Evolutionary conservation across 2,113 vertebrate species (phyloP).

Genomic region (Leucopsar rothschildi): DNA sequence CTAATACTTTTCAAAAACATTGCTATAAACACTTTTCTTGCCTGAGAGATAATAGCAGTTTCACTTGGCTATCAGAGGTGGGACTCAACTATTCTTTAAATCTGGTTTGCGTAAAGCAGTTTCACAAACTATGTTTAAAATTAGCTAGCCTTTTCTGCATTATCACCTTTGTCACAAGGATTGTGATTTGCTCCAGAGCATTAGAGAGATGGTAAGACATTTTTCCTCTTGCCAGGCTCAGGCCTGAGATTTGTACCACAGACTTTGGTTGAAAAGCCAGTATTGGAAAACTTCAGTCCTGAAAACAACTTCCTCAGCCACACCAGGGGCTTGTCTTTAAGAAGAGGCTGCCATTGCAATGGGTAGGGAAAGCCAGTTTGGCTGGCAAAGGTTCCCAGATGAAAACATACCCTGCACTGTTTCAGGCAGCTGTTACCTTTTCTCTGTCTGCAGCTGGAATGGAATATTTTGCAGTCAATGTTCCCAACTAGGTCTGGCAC

Average conservation of each 20-base stretch:
- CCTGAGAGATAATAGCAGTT: background rate
- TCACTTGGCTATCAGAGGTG: background rate
- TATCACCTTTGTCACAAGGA: background rate
- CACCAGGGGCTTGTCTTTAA: background rate
- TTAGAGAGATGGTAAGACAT: background rate
- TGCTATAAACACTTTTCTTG: background rate
- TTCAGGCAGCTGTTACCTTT: background rate
- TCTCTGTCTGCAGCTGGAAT: accelerated
- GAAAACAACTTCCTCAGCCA: background rate
- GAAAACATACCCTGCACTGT: background rate
- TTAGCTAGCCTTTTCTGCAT: background rate
- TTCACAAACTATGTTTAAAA: background rate
- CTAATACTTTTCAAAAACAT: background rate
- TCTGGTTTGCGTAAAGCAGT: background rate
- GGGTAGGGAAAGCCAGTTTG: background rate
- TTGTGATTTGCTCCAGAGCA: background rate
- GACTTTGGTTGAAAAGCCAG: background rate
- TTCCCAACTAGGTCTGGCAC: background rate
- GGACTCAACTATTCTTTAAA: background rate
- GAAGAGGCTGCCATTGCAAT: background rate
- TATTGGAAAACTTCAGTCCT: background rate
- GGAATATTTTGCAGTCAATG: accelerated
- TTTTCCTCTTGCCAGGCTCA: background rate
- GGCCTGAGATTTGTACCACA: background rate
- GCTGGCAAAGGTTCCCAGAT: background rate